Evolutionary conservation across 2,888 invertebrate genomes (phyloP), one percentile per base, ranked within the genome.

Genomic region (Sycophila texana): DNA sequence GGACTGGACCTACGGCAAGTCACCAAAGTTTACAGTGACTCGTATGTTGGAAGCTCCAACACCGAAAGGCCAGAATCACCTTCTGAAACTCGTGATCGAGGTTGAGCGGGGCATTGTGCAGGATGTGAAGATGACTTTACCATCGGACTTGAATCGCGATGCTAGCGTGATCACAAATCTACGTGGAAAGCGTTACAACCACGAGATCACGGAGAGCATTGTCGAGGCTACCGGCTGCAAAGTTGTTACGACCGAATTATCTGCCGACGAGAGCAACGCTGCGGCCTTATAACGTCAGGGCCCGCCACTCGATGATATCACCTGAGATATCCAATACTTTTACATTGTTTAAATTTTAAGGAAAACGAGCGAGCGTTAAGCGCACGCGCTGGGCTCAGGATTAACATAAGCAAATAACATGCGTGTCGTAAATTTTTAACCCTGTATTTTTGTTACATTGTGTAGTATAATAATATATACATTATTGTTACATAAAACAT

Each of bases 1-100:
- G 97, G 94, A 97, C 79, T 98, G 98, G 98, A 94, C 94, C 82
- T 96, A 93, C 89, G 98, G 97, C 0, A 95, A 94, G 88, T 96
- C 98, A 0, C 98, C 98, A 0, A 93, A 94, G 83, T 98, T 98
- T 90, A 93, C 93, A 0, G 94, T 96, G 20, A 93, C 93, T 79
- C 93, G 94, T 53, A 90, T 93, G 0, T 93, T 95, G 88, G 92
- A 93, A 5, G 92, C 94, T 3, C 94, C 94, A 0, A 77, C 75
- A 3, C 65, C 79, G n/a, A 18, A 60, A 7, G 77, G 61, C 39
- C 68, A 51, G 30, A 84, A 86, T 14, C 78, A 90, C 89, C 81
- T 93, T 83, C 89, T 95, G 16, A 92, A 92, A 78, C 93, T 95
- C 80, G 93, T 92, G 67, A 92, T 95, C 90, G 92, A 92, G 4